A percentile compares a stretch with the other conserved stretches of the same genome.
Evolutionary conservation across 2,888 invertebrate species (phyloP).

Genomic region (Panopea generosa): DNA sequence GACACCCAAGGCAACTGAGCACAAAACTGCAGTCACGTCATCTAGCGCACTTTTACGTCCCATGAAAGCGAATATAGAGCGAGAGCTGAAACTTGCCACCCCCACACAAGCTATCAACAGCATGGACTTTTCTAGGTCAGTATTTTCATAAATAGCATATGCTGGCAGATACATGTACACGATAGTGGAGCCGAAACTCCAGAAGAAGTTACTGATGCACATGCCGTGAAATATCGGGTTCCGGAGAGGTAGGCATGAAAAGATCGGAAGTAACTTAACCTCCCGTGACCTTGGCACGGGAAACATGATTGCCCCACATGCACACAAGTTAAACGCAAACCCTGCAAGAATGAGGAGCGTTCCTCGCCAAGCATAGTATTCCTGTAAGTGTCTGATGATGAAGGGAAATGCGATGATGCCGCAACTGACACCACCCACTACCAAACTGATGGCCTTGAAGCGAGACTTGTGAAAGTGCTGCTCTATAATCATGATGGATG

Average conservation of each 20-base stretch:
- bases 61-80: constrained; percentile 82
- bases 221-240: constrained; percentile 80
- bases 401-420: constrained; percentile 81
- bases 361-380: constrained; percentile 78
- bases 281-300: constrained; percentile 69
- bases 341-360: constrained; percentile 78
- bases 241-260: constrained; percentile 79
- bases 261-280: constrained; percentile 72
- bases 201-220: constrained; percentile 81
- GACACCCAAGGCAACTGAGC: constrained; percentile 78
- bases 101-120: constrained; percentile 80
- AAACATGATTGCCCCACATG: constrained; percentile 80
- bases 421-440: constrained; percentile 77
- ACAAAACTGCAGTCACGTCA: constrained; percentile 78
- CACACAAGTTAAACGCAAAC: constrained; percentile 77
- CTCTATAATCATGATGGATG: constrained; percentile 81
- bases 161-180: constrained; percentile 82
- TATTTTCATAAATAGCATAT: constrained; percentile 77
- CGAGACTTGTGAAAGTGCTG: constrained; percentile 76
- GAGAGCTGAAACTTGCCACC: constrained; percentile 77
- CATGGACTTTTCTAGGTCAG: constrained; percentile 73
- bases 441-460: constrained; percentile 77
- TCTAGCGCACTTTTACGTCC: constrained; percentile 82
- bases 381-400: constrained; percentile 73
- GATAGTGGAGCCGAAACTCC: constrained; percentile 81